Percentiles rank a stretch among this genome's conserved stretches.
Evolutionary conservation across 2,113 vertebrate genomes (phyloP).

Genomic region (Phyllostomus discolor): DNA sequence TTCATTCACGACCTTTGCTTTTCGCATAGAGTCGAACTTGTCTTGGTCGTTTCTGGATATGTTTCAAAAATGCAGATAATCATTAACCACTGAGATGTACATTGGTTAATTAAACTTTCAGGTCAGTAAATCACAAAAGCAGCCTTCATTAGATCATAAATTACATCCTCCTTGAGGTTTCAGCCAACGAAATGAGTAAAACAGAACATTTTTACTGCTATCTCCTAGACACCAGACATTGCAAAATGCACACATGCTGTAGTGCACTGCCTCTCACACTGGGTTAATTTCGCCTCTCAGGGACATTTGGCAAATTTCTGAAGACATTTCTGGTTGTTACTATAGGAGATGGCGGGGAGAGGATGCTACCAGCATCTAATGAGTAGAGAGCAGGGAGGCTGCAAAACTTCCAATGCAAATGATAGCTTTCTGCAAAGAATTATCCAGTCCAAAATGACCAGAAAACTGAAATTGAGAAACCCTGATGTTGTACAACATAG

Average conservation of each 20-base stretch:
- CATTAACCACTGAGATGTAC: not conserved
- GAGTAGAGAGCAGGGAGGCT: not conserved
- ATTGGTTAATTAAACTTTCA: constrained; percentile 33
- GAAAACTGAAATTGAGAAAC: not conserved
- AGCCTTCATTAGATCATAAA: constrained; percentile 40
- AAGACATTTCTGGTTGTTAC: not conserved
- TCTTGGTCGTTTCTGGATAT: constrained; percentile 41
- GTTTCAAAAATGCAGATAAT: constrained; percentile 52
- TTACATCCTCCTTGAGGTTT: not conserved
- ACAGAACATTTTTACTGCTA: not conserved
- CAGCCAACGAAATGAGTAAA: not conserved
- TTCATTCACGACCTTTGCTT: constrained; percentile 37
- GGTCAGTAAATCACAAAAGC: constrained; percentile 43
- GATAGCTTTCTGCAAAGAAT: not conserved
- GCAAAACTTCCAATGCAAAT: not conserved
- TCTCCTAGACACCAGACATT: not conserved
- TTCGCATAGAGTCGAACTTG: constrained; percentile 38
- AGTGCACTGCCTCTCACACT: not conserved
- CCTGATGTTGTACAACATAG: not conserved
- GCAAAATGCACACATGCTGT: not conserved
- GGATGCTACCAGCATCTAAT: not conserved
- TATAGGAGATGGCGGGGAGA: not conserved
- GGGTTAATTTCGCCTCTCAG: not conserved
- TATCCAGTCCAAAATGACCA: not conserved
- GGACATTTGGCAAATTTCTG: not conserved